Base-by-base conservation (phyloP, 2,888 invertebrate genomes). In the Didymodactylos carnosus region DNA sequence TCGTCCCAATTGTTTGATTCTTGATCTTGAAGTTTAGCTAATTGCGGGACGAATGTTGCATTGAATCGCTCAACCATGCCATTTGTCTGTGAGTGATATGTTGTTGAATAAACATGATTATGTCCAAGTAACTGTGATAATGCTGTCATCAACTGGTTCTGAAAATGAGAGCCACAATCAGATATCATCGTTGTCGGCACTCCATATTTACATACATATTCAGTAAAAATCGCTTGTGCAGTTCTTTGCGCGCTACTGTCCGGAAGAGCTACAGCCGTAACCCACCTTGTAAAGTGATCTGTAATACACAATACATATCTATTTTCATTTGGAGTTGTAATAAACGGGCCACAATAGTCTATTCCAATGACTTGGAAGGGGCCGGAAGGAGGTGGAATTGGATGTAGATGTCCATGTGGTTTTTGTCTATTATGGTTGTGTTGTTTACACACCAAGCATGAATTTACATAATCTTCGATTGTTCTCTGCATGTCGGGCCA, bases 31-130 rank as follows among this genome's bases (percentile, higher is more conserved):
- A 46, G 46, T n/a, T 46, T 46, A 10, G 46, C 46, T 10, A 46
- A 23, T 46, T 46, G 46, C n/a, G 46, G 46, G 3, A 46, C 46
- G 13, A 77, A 71, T 13, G 75, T 75, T 25, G 69, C 23, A 35
- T 76, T 76, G 1, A 69, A 69, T 13, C 75, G 23, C 25, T 77
- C 77, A 1, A 73, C 75, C 62, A 76, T 35, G 5, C 77, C 46
- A 23, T 46, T 46, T 3, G 46, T 10, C 23, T 46, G 46, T 10
- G 46, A 23, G 23, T 46, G 46, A 76, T 49, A 72, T 14, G 75
- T 72, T 23, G 78, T 76, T 0, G 77, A 77, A 51, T 76, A 72
- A 3, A 77, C 76, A 35, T 77, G 77, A 14, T 75, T 69, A 27
- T 72, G 72, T 5, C 72, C 75, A 19, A 77, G n/a, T 11, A 77